Evolutionary conservation across 2,797 vertebrate genomes (phyloP), one percentile per base, ranked within the genome.

Genomic region (Bovichtus diacanthus): DNA sequence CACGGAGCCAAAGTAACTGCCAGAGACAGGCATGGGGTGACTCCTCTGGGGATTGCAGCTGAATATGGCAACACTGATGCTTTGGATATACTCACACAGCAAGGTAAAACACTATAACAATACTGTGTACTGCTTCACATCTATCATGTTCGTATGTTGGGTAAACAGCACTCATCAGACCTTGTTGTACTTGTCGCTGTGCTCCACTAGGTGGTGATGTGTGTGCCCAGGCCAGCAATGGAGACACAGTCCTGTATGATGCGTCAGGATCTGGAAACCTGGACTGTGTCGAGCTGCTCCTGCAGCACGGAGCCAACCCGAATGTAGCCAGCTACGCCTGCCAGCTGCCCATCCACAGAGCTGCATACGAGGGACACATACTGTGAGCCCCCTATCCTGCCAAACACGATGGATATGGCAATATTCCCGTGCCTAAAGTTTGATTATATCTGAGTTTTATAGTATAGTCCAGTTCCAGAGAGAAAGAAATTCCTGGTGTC

Each of bases 341-440:
- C 39, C 94, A 96, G 72, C 95, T 97, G 77, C 96, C 96, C 49
- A 96, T 98, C 89, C 96, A 97, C 89, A 91, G 95, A 77, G 96
- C 96, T 1, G 96, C 97, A 18, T 96, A 96, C 5, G 95, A 96
- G 88, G 96, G 96, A 10, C 95, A 97, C 92, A 96, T 95, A 66
- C 89, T 97, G 96, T 97, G 85, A 97, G 58, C 34, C 54, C 9
- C 60, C 46, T 19, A 16, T 41, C 69, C 44, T 16, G n/a, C 36
- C 8, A 31, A 3, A 34, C 2, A 18, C n/a, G 8, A 11, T 25
- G 34, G 23, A 78, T 62, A 16, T 60, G 27, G 29, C 18, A 18
- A 63, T 38, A 67, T 38, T 65, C 55, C 71, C 50, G 31, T 29
- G 16, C 43, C 12, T 64, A 31, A 39, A 65, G 4, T 31, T 55